phyloP scores from a whole-genome alignment of 2,113 vertebrate genomes.

The Saiga tatarica region DNA sequence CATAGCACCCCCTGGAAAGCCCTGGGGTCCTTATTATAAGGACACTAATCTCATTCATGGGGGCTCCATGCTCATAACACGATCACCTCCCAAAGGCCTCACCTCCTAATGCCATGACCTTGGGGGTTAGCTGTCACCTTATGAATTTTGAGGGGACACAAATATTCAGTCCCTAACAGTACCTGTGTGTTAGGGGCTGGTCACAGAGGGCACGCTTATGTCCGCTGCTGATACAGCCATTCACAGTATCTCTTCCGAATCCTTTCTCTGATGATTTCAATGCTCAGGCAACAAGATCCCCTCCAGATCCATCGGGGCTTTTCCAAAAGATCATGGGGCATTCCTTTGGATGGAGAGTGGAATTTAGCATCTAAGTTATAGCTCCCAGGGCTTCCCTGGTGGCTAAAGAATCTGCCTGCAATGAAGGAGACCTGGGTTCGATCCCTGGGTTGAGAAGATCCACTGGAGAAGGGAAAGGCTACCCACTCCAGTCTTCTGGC shows the following conservation, averaged over 20 bases:
- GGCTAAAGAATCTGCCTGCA: not conserved
- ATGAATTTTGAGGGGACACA: not conserved
- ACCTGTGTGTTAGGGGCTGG: not conserved
- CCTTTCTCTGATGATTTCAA: not conserved
- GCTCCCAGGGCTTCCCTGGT: not conserved
- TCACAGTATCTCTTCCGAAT: not conserved
- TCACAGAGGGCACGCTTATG: not conserved
- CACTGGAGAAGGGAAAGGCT: not conserved
- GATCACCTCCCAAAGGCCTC: not conserved
- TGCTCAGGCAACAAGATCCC: not conserved
- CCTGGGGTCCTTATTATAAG: not conserved
- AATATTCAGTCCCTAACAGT: not conserved
- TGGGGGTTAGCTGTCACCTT: not conserved
- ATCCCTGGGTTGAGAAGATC: not conserved
- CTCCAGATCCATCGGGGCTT: not conserved
- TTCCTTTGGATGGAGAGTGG: not conserved
- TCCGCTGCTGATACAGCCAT: not conserved
- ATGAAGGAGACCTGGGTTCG: not conserved
- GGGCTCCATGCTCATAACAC: not conserved
- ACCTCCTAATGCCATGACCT: not conserved
- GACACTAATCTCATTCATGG: not conserved
- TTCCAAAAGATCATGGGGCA: not conserved
- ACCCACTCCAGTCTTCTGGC: not conserved
- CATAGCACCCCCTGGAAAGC: not conserved
- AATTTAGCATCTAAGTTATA: not conserved